phyloP scores from a whole-genome alignment of 2,113 vertebrate species.

The Laticauda colubrina region DNA sequence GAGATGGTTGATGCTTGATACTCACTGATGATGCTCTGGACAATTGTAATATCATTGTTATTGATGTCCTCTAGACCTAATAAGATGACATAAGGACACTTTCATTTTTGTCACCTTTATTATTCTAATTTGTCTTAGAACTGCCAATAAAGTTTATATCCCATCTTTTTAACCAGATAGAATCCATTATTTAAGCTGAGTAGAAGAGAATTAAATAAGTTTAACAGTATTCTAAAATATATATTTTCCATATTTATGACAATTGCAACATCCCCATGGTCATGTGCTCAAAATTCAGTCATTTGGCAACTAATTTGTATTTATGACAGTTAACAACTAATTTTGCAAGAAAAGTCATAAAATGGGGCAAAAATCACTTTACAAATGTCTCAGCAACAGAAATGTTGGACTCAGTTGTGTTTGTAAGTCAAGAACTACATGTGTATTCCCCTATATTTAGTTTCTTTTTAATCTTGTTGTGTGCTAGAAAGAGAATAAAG shows the following conservation, averaged over 20 bases:
- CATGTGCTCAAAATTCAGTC: neutral
- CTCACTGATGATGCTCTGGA: too few species aligned
- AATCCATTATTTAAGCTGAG: neutral
- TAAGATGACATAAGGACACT: too few species aligned
- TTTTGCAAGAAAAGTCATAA: too few species aligned
- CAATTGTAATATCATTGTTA: too few species aligned
- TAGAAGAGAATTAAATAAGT: neutral
- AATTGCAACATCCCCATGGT: neutral
- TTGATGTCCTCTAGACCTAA: too few species aligned
- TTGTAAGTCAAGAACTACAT: too few species aligned
- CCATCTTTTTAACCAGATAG: neutral
- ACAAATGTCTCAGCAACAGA: too few species aligned
- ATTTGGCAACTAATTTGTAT: neutral
- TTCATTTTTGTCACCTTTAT: neutral
- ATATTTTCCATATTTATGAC: neutral
- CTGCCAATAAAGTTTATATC: neutral
- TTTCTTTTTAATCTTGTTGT: neutral
- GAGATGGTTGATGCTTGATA: too few species aligned
- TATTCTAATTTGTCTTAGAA: neutral
- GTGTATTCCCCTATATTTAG: neutral
- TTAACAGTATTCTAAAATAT: neutral
- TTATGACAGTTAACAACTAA: too few species aligned
- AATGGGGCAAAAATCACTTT: too few species aligned
- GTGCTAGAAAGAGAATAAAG: neutral
- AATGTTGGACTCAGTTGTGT: too few species aligned